Evolutionary conservation across 2,888 invertebrate genomes (phyloP).

Genomic region (Leucophenga montana): DNA sequence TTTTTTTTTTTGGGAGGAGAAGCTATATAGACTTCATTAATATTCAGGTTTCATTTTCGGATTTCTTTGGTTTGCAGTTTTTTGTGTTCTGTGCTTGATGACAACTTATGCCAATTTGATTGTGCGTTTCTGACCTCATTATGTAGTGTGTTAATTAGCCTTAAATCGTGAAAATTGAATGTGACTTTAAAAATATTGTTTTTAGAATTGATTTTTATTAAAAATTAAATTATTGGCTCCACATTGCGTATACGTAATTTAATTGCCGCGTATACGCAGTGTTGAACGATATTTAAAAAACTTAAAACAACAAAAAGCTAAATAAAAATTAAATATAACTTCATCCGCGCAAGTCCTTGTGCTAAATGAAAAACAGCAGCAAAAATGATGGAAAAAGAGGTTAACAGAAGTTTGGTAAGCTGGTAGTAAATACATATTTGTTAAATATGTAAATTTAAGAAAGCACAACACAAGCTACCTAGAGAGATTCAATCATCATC

Average conservation of each 20-base stretch:
- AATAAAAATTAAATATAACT: conserved; percentile 21
- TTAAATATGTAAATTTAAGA: too few relatives aligned
- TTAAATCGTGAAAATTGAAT: not conserved
- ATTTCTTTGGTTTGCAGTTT: conserved; percentile 13
- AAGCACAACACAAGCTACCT: too few relatives aligned
- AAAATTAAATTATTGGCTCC: conserved; percentile 41
- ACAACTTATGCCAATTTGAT: conserved; percentile 42
- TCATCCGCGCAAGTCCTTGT: conserved; percentile 50
- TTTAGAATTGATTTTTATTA: conserved; percentile 41
- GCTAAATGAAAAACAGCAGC: conserved; percentile 44
- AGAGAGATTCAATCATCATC: too few relatives aligned
- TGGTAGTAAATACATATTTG: too few relatives aligned
- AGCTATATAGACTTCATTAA: conserved; percentile 56
- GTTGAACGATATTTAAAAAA: not conserved
- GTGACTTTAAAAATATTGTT: not conserved
- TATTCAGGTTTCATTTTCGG: conserved; percentile 32
- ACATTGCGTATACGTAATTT: conserved; percentile 2
- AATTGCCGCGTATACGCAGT: not conserved
- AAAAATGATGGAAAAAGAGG: too few relatives aligned
- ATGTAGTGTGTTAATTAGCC: conserved; percentile 11
- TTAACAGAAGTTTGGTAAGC: too few relatives aligned
- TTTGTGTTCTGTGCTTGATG: conserved; percentile 27
- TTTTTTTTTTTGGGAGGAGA: not conserved
- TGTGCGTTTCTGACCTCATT: conserved; percentile 33
- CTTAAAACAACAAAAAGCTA: conserved; percentile 3